Percentiles rank a stretch among this genome's conserved stretches.
Conservation (phyloP, 2,797 vertebrate genomes). For the Tympanoctomys barrerae region DNA sequence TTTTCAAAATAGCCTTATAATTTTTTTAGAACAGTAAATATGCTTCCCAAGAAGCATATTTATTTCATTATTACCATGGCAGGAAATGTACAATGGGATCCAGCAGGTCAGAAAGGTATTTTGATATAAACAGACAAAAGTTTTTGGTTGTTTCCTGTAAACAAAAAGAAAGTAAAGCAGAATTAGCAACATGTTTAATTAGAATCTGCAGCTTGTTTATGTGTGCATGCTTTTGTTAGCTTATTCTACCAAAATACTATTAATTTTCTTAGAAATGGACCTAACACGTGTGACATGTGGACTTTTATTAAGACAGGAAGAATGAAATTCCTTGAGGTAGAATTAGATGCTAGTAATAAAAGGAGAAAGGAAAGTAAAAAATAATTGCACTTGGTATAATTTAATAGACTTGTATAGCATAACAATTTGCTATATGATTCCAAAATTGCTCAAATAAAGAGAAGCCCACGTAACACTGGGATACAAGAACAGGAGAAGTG, state of each 20-base stretch:
- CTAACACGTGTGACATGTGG: background rate
- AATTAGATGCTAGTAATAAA: background rate
- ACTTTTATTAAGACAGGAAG: background rate
- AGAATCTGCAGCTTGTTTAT: background rate
- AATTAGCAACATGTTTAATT: conserved; percentile 47
- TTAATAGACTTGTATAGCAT: background rate
- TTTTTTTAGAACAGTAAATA: background rate
- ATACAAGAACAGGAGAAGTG: background rate
- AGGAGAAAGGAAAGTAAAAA: conserved; percentile 12
- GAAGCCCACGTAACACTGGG: background rate
- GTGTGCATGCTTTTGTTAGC: conserved; percentile 40
- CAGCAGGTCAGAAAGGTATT: background rate
- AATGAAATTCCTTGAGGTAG: background rate
- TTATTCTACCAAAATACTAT: conserved; percentile 59
- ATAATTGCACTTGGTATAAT: background rate
- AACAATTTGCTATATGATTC: background rate
- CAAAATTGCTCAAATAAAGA: background rate
- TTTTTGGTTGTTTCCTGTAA: conserved; percentile 7
- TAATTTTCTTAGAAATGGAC: conserved; percentile 39
- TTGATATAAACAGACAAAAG: conserved; percentile 29
- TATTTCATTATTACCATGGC: background rate
- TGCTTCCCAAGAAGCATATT: background rate
- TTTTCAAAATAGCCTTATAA: background rate
- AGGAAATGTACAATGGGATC: background rate
- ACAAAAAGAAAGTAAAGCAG: background rate